Evolutionary conservation across 2,113 vertebrate species (phyloP), one percentile per base, ranked within the genome.

Genomic region (Oreochromis aureus): DNA sequence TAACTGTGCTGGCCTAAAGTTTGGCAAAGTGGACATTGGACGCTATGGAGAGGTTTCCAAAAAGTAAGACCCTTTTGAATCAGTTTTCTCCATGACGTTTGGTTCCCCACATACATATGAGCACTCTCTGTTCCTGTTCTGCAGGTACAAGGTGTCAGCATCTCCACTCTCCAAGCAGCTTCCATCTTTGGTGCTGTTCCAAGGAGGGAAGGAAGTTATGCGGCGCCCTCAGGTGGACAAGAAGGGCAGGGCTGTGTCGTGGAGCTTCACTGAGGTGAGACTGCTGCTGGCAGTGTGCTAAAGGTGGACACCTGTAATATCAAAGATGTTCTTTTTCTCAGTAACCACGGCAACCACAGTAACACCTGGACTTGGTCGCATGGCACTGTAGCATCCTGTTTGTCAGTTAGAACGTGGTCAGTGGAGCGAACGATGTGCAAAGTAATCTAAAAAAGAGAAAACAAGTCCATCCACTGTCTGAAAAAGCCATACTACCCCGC

Each of bases 121-220:
- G 15, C 44, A 19, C 46, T 27, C 16, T n/a, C 8, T n/a, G 3
- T 12, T 8, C 27, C 51, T 22, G 4, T 27, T 73, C 27, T 81
- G 15, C 86, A 99, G 98, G 95, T 99, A 98, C 94, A 98, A 96
- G 84, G 98, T 99, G 79, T 99, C 98, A 66, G 95, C 97, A 1
- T 99, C 98, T 0, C 98, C 98, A 4, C 97, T 99, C 84, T 98
- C 98, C 91, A 99, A 99, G 94, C 98, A 99, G 95, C 97, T 99
- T 22, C 98, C 98, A 5, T 98, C 98, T 16, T 92, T 99, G 78
- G 97, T 99, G 94, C 94, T 99, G 51, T 99, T 99, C 94, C 98
- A 98, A 92, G 98, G 97, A 0, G 98, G 98, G 5, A 97, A 96
- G 3, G 98, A 99, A 88, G 91, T 97, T 15, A 97, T 98, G 96